Evolutionary conservation across 2,113 vertebrate species (phyloP).

Genomic region (Columba livia): DNA sequence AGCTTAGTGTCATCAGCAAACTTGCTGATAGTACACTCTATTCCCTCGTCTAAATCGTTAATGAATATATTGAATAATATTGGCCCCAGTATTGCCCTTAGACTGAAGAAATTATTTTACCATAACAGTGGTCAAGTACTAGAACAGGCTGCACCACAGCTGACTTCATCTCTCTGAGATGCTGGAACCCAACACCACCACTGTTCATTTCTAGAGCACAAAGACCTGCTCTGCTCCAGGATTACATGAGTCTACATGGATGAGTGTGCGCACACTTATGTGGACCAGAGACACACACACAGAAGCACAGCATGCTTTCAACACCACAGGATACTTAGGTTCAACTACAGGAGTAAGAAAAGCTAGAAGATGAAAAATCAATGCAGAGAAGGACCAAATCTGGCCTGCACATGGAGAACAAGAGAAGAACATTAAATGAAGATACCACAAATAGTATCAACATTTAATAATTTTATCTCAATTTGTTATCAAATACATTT

Average conservation of each 20-base stretch:
- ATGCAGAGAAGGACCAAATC: not conserved
- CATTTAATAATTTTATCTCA: not conserved
- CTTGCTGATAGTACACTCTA: too few relatives aligned
- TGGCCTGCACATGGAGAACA: not conserved
- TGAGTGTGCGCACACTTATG: fast-evolving
- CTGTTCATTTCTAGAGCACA: too few relatives aligned
- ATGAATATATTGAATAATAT: too few relatives aligned
- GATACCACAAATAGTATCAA: not conserved
- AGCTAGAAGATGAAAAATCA: not conserved
- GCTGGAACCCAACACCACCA: too few relatives aligned
- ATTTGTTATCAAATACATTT: not conserved
- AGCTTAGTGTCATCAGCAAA: too few relatives aligned
- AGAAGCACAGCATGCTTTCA: not conserved
- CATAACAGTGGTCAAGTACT: too few relatives aligned
- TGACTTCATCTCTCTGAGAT: too few relatives aligned
- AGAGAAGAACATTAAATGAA: not conserved
- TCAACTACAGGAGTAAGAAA: not conserved
- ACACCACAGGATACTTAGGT: not conserved
- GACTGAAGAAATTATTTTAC: too few relatives aligned
- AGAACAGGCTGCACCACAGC: too few relatives aligned
- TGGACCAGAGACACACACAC: not conserved
- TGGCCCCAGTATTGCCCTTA: too few relatives aligned
- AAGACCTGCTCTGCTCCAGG: not conserved
- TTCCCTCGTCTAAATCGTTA: too few relatives aligned
- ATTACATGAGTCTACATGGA: fast-evolving